Evolutionary conservation across 2,113 vertebrate species (phyloP), one percentile per base, ranked within the genome.

Genomic region (Oryzias javanicus): DNA sequence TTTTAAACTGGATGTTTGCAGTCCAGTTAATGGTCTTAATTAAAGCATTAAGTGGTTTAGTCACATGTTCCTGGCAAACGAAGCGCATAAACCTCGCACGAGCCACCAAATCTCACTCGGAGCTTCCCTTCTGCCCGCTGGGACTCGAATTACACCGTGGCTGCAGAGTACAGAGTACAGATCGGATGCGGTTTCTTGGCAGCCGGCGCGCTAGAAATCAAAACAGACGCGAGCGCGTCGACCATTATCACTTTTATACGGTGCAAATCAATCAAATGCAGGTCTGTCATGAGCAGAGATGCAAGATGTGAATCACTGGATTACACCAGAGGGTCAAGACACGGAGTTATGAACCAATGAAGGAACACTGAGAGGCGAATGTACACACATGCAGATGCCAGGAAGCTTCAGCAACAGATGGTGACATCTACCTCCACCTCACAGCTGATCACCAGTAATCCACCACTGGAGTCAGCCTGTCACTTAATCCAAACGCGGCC

Each of bases 141-240:
- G 18, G 55, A 63, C 55, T 87, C 76, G 55, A 83, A 89, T 88
- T 84, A 84, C 80, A 70, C 75, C 45, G 51, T 63, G 51, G 73
- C 67, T 83, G 86, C 83, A 78, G 42, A 67, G 66, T 70, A 41
- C 66, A 47, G 46, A 0, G 75, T 27, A 12, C 18, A 4, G 75
- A 85, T 86, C 76, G 35, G 67, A 83, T 87, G 67, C 4, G 14
- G 41, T 77, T 85, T 72, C 55, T 18, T 35, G 5, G 44, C 29
- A 2, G 60, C 6, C 46, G 66, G 63, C 20, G 0, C 16, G 44
- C 50, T 29, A 18, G 74, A 46, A 16, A 71, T 50, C 74, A 73
- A 58, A 82, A 76, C 71, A 65, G 29, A 64, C 35, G 42, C 14
- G 0, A 16, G 42, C 20, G 14, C 76, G 76, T 51, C 68, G 72